phyloP scores from a whole-genome alignment of 2,797 vertebrate species.

The Gambusia yucatana region DNA sequence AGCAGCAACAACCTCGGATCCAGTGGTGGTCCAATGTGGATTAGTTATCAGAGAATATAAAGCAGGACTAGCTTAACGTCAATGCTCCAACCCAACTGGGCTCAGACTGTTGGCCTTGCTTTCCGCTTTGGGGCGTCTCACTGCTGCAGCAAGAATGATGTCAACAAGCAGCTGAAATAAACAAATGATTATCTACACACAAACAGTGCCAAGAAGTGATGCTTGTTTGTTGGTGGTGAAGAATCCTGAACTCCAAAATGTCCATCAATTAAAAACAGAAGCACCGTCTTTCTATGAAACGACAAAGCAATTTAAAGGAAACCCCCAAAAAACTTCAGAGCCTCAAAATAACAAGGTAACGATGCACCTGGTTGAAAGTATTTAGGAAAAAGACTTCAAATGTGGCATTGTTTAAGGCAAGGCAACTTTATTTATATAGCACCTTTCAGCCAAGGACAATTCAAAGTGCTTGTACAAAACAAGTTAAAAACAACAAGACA shows the following conservation, averaged over 20 bases:
- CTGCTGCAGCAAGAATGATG: not conserved
- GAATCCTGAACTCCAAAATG: not conserved
- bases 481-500: too few relatives aligned
- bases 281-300: not conserved
- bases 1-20: not conserved
- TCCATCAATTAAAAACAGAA: not conserved
- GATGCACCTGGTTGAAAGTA: not conserved
- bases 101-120: not conserved
- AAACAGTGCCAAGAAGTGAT: not conserved
- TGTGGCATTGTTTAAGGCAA: not conserved
- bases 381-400: not conserved
- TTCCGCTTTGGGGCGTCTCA: not conserved
- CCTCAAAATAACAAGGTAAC: not conserved
- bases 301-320: not conserved
- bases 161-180: slow-evolving; percentile 1
- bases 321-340: not conserved
- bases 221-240: not conserved
- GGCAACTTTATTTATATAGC: too few relatives aligned
- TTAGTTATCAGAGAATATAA: not conserved
- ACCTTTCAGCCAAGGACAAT: too few relatives aligned
- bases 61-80: not conserved
- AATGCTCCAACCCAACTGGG: not conserved
- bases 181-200: not conserved
- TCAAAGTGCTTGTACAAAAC: too few relatives aligned
- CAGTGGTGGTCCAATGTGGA: not conserved